Percentiles rank a stretch among this genome's conserved stretches.
These are phyloP conservation scores for Carcharodon carcharias DNA, from an alignment of 2,797 vertebrate genomes.

Conservation along the genomic window DNA sequence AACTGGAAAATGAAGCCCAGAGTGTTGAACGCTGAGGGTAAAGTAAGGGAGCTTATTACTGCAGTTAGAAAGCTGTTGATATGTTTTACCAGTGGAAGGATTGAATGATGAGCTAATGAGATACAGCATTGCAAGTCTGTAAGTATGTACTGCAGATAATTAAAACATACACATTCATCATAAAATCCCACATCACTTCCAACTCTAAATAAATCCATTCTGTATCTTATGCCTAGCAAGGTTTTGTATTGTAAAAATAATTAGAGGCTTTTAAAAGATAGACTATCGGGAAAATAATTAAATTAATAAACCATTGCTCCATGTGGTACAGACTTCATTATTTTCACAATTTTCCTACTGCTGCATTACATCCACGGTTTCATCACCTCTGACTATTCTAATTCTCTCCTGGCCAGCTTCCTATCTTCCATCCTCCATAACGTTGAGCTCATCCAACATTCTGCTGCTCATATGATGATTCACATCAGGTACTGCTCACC, in stretches of 20 bases:
- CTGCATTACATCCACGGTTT: neutral
- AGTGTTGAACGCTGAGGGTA: neutral
- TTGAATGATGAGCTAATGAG: neutral
- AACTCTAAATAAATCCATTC: neutral
- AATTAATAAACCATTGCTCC: neutral
- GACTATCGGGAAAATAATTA: neutral
- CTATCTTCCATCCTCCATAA: neutral
- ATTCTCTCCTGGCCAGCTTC: neutral
- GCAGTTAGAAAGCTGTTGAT: neutral
- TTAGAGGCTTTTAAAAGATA: neutral
- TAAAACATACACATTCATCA: slow-evolving; percentile 18
- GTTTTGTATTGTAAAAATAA: neutral
- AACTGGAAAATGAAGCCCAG: neutral
- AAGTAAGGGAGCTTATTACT: neutral
- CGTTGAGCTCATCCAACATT: neutral
- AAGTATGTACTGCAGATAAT: slow-evolving; percentile 5
- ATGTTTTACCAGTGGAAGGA: neutral
- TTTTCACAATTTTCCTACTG: neutral
- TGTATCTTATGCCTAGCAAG: neutral
- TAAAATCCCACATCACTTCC: slow-evolving; percentile 14
- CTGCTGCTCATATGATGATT: neutral
- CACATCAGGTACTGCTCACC: neutral
- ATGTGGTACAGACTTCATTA: too few relatives aligned
- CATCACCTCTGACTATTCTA: neutral
- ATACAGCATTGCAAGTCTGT: neutral